Percentiles rank a stretch among this genome's conserved stretches.
phyloP scores from a whole-genome alignment of 2,888 invertebrate species.

The Conistra vaccinii region DNA sequence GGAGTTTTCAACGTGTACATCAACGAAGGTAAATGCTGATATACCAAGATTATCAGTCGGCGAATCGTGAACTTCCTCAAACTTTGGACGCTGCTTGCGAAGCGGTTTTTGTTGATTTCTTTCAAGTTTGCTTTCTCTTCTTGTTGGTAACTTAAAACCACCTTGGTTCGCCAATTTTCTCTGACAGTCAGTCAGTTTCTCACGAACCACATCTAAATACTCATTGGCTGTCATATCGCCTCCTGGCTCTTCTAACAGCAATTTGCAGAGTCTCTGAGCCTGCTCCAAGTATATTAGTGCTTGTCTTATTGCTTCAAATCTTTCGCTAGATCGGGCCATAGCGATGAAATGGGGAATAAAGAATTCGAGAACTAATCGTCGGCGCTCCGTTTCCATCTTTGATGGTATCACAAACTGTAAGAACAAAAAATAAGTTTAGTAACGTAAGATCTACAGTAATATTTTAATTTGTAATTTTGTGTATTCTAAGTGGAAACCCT shows the following conservation, averaged over 20 bases:
- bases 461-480: background rate
- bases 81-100: slow-evolving; percentile 79
- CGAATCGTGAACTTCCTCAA: slow-evolving; percentile 82
- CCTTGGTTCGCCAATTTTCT: slow-evolving; percentile 83
- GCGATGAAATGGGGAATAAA: slow-evolving; percentile 94
- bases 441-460: background rate
- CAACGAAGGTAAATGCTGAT: slow-evolving; percentile 83
- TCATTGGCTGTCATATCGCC: slow-evolving; percentile 89
- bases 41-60: slow-evolving; percentile 77
- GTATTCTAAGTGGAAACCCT: background rate
- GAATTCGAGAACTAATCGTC: slow-evolving; percentile 92
- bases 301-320: slow-evolving; percentile 91
- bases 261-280: slow-evolving; percentile 91
- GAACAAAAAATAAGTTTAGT: slow-evolving; percentile 10
- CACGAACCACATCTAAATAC: slow-evolving; percentile 89
- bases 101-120: slow-evolving; percentile 70
- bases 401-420: slow-evolving; percentile 84
- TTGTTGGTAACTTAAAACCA: slow-evolving; percentile 83
- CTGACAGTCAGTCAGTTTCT: slow-evolving; percentile 87
- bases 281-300: slow-evolving; percentile 93
- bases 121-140: slow-evolving; percentile 79
- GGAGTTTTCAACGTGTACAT: slow-evolving; percentile 79
- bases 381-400: slow-evolving; percentile 91
- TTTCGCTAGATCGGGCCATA: slow-evolving; percentile 92
- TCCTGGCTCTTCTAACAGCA: slow-evolving; percentile 91